Conservation (phyloP, 2,888 invertebrate species). For the Tetropium fuscum region DNA sequence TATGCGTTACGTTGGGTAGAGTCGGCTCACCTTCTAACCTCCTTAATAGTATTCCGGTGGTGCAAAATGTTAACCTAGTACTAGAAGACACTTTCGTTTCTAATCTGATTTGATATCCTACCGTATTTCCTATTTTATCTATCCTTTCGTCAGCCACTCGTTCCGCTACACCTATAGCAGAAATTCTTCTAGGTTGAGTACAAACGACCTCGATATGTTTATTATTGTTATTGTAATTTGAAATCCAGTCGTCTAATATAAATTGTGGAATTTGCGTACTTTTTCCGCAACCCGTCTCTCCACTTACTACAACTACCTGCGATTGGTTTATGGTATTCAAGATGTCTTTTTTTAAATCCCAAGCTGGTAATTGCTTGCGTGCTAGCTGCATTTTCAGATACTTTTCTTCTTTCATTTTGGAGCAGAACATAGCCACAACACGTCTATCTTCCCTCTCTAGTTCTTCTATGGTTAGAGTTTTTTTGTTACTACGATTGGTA, state of each 20-base stretch:
- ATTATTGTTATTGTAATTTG: conserved; percentile 68
- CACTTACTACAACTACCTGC: conserved; percentile 78
- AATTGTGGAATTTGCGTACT: conserved; percentile 95
- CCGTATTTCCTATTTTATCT: conserved; percentile 78
- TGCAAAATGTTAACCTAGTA: conserved; percentile 92
- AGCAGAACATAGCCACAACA: conserved; percentile 72
- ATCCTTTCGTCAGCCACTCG: conserved; percentile 88
- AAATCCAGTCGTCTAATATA: conserved; percentile 88
- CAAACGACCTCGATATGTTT: conserved; percentile 88
- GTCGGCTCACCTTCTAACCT: conserved; percentile 84
- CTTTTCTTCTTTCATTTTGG: conserved; percentile 71
- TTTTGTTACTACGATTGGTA: conserved; percentile 69
- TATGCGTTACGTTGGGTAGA: conserved; percentile 82
- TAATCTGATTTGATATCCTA: conserved; percentile 80
- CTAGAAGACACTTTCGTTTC: conserved; percentile 81
- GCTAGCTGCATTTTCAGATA: conserved; percentile 76
- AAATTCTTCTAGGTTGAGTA: conserved; percentile 92
- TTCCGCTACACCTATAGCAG: conserved; percentile 93
- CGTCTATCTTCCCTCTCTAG: conserved; percentile 72
- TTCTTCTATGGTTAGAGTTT: conserved; percentile 68
- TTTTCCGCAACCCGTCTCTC: conserved; percentile 89
- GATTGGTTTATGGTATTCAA: conserved; percentile 74
- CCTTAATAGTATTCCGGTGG: conserved; percentile 90
- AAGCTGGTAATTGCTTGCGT: conserved; percentile 79
- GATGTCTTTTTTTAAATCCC: conserved; percentile 77